Evolutionary conservation across 1,140 invertebrate species (phyloP).

Genomic region (Adelges cooleyi): DNA sequence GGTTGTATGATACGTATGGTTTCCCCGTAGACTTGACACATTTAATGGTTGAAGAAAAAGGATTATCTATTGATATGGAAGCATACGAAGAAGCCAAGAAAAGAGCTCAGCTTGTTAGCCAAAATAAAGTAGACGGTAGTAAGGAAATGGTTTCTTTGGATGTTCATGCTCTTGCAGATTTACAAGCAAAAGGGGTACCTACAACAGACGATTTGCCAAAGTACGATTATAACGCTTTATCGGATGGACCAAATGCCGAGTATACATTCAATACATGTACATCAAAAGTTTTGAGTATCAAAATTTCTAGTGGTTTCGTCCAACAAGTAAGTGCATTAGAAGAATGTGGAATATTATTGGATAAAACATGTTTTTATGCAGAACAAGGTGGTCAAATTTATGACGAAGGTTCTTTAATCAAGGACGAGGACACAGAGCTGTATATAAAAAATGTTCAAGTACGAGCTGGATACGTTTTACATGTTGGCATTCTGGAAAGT

Average conservation of each 20-base stretch:
- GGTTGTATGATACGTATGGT: conserved; percentile 97
- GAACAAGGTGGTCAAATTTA: conserved; percentile 98
- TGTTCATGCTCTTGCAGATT: conserved; percentile 86
- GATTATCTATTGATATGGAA: conserved; percentile 71
- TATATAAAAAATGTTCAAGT: conserved; percentile 90
- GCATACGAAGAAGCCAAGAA: conserved; percentile 88
- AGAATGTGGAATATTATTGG: conserved; percentile 85
- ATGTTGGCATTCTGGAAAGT: conserved; percentile 79
- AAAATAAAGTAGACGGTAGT: conserved; percentile 62
- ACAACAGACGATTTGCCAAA: conserved; percentile 85
- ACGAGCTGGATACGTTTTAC: conserved; percentile 88
- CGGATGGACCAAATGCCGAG: background rate
- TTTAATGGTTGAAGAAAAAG: conserved; percentile 95
- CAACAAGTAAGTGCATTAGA: conserved; percentile 68
- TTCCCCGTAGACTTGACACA: conserved; percentile 96
- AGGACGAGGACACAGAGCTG: conserved; percentile 52
- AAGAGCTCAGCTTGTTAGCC: conserved; percentile 73
- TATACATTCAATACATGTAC: conserved; percentile 47
- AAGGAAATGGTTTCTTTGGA: conserved; percentile 80
- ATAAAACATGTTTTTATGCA: conserved; percentile 91
- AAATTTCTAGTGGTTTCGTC: conserved; percentile 76
- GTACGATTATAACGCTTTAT: conserved; percentile 70
- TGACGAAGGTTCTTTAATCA: conserved; percentile 85
- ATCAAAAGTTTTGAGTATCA: conserved; percentile 55
- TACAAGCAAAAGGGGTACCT: conserved; percentile 65